These are phyloP conservation scores for Lithophane socia DNA, from an alignment of 2,888 invertebrate species.

Conservation along the genomic window DNA sequence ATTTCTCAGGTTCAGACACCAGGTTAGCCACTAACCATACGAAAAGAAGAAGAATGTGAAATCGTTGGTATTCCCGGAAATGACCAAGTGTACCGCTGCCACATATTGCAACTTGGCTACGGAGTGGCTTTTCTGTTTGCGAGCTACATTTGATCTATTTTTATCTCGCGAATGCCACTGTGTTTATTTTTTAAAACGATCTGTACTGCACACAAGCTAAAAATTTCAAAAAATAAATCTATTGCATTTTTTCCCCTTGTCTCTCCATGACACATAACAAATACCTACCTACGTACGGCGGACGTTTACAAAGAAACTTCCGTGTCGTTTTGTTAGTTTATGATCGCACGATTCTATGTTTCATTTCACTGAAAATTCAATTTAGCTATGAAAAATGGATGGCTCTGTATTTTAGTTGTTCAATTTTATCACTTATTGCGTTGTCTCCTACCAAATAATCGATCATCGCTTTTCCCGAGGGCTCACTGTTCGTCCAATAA, in stretches of 20 bases:
- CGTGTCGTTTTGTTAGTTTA: conserved; percentile 33
- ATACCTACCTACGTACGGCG: conserved; percentile 13
- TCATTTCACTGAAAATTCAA: conserved; percentile 31
- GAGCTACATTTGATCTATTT: conserved; percentile 74
- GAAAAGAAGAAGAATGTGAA: background rate
- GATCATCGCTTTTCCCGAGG: conserved; percentile 53
- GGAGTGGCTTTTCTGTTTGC: conserved; percentile 68
- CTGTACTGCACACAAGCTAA: conserved; percentile 51
- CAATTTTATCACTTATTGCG: conserved; percentile 44
- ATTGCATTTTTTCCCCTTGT: conserved; percentile 34
- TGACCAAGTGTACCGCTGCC: conserved; percentile 53
- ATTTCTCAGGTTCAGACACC: too few relatives aligned
- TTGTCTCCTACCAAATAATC: conserved; percentile 53
- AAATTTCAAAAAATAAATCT: conserved; percentile 56
- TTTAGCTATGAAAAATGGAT: conserved; percentile 29
- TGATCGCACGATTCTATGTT: conserved; percentile 19
- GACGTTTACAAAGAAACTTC: conserved; percentile 42
- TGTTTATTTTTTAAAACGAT: conserved; percentile 71
- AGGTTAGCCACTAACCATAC: too few relatives aligned
- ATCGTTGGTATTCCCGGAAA: background rate
- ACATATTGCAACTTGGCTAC: conserved; percentile 63
- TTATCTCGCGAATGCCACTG: conserved; percentile 68
- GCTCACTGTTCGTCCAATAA: conserved; percentile 61
- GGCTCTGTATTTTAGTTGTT: conserved; percentile 24
- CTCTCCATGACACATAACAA: conserved; percentile 17